phyloP scores from a whole-genome alignment of 2,888 invertebrate species.

The Yponomeuta cagnagella region DNA sequence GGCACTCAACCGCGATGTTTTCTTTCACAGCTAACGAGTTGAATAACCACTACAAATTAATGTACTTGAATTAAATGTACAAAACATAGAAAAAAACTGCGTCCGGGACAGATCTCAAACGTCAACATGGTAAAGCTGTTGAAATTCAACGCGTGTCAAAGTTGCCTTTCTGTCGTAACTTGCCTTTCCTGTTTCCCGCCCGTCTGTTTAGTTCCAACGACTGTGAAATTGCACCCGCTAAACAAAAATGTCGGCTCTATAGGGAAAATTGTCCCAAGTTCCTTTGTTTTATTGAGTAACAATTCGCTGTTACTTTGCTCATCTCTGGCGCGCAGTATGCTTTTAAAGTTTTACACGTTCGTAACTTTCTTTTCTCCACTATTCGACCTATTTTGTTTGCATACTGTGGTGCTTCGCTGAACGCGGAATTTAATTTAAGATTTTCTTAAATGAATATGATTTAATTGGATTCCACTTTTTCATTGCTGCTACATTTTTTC shows the following conservation, averaged over 20 bases:
- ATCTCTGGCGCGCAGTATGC: background rate
- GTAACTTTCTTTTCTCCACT: background rate
- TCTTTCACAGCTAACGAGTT: too few species aligned
- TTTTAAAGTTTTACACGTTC: background rate
- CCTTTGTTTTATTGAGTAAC: conserved; percentile 2
- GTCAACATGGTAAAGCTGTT: too few species aligned
- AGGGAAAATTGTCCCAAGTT: conserved; percentile 6
- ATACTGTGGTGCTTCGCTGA: background rate
- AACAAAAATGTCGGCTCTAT: conserved; percentile 28
- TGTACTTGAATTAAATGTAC: too few species aligned
- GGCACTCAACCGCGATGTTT: too few species aligned
- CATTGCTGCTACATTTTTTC: too few species aligned
- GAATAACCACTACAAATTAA: too few species aligned
- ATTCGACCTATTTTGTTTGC: background rate
- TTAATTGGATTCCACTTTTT: too few species aligned
- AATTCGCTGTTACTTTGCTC: conserved; percentile 1
- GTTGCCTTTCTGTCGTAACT: background rate
- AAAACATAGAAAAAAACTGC: too few species aligned
- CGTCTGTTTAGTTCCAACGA: conserved; percentile 48
- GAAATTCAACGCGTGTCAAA: background rate
- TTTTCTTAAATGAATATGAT: too few species aligned
- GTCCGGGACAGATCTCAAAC: too few species aligned
- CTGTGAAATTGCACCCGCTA: conserved; percentile 60
- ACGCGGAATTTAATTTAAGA: too few species aligned
- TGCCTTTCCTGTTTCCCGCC: conserved; percentile 19